Conservation (phyloP, 2,797 vertebrate species). For the Loriculus beryllinus region DNA sequence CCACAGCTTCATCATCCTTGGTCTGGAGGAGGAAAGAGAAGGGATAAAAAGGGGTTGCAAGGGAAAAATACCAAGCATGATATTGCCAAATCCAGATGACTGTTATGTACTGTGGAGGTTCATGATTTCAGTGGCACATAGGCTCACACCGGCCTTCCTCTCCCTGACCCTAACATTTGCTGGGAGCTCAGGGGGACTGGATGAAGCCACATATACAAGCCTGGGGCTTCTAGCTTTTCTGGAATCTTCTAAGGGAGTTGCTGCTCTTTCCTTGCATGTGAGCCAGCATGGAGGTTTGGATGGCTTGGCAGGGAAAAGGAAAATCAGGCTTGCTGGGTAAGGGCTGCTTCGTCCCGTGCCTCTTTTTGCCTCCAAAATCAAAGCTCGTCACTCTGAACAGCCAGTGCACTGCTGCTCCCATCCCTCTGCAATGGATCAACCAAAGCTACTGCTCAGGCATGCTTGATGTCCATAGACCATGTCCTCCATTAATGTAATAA, state of each 20-base stretch:
- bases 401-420: neutral
- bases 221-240: neutral
- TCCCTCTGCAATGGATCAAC: rapidly evolving
- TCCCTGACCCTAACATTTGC: neutral
- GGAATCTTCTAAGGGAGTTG: neutral
- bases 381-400: neutral
- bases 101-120: neutral
- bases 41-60: neutral
- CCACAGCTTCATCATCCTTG: neutral
- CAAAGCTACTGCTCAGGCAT: neutral
- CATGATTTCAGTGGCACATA: neutral
- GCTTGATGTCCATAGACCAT: neutral
- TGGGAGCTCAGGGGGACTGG: neutral
- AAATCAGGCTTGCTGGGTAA: neutral
- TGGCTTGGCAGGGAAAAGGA: neutral
- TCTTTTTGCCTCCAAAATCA: neutral
- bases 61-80: neutral
- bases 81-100: neutral
- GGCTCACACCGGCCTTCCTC: neutral
- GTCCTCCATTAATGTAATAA: rapidly evolving
- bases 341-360: neutral
- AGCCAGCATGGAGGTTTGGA: neutral
- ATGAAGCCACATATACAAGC: rapidly evolving
- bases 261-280: neutral
- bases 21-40: neutral